phyloP scores from a whole-genome alignment of 2,797 vertebrate genomes.

The Oryzias dopingdopingensis region DNA sequence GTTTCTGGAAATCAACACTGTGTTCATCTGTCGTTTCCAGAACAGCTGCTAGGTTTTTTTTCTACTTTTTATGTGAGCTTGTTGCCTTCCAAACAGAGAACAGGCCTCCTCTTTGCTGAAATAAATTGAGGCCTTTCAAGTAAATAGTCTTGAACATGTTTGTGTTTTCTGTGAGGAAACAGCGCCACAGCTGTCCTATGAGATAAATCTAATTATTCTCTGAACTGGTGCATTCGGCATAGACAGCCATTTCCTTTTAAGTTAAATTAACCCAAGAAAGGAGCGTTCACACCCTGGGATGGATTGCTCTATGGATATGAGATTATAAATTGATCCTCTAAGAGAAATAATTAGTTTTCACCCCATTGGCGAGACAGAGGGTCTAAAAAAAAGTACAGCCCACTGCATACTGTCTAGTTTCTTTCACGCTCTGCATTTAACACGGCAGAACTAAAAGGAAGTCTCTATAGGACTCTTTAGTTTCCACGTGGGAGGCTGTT shows the following conservation, averaged over 20 bases:
- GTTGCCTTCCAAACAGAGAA: conserved; percentile 8
- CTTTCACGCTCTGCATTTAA: conserved; percentile 46
- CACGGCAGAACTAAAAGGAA: conserved; percentile 56
- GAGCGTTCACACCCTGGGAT: too few species aligned
- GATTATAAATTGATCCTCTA: too few species aligned
- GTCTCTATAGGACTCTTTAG: conserved; percentile 51
- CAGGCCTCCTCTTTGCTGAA: background rate
- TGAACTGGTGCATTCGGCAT: background rate
- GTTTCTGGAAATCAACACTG: conserved; percentile 5
- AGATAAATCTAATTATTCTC: conserved; percentile 17
- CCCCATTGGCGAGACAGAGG: conserved; percentile 29
- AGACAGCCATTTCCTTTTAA: too few species aligned
- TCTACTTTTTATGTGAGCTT: background rate
- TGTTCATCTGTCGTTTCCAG: conserved; percentile 23
- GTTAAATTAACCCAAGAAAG: too few species aligned
- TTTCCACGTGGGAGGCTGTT: conserved; percentile 53
- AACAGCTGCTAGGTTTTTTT: conserved; percentile 23
- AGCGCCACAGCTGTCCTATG: conserved; percentile 18
- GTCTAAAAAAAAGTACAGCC: conserved; percentile 18
- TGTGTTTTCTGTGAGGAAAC: conserved; percentile 6
- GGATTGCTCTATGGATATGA: too few species aligned
- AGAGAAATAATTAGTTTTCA: conserved; percentile 35
- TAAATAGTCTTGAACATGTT: background rate
- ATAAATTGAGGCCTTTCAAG: conserved; percentile 4
- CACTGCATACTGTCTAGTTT: conserved; percentile 26